Evolutionary conservation across 1,140 invertebrate genomes (phyloP).

Genomic region (fruit fly (Drosophila melanogaster)): Release_6_plus_ISO1_MT NT_033779.5:4086501-4087000

Average conservation of each 20-base stretch:
- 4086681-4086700: conserved; percentile 77
- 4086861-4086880: too few relatives aligned
- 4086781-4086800: background rate
- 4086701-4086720: conserved; percentile 9
- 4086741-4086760: too few relatives aligned
- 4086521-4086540: conserved; percentile 20
- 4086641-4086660: conserved; percentile 82
- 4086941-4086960: conserved; percentile 22
- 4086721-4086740: background rate
- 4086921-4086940: background rate
- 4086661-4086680: conserved; percentile 83
- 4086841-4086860: background rate
- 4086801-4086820: background rate
- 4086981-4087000: conserved; percentile 75
- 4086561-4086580: conserved; percentile 17
- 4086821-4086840: background rate
- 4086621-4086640: conserved; percentile 47
- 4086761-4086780: too few relatives aligned
- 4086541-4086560: background rate
- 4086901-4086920: background rate
- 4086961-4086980: conserved; percentile 73
- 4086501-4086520: conserved; percentile 28
- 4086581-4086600: background rate
- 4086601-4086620: background rate
- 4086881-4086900: background rate